Evolutionary conservation across 2,113 vertebrate genomes (phyloP), one percentile per base, ranked within the genome.

Genomic region (Chaetodon auriga): DNA sequence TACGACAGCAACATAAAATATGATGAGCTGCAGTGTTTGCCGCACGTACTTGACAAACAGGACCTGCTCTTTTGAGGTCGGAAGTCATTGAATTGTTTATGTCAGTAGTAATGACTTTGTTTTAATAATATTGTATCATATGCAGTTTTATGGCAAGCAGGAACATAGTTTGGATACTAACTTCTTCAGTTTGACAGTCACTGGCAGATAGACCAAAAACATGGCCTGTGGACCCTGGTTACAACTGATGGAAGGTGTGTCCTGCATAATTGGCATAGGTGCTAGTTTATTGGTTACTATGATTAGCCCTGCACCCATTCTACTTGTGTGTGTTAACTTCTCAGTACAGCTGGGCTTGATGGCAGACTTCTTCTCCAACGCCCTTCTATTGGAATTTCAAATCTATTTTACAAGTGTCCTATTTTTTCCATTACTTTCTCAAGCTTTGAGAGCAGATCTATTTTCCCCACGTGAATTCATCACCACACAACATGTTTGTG

Each of bases 391-490:
- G 23, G n/a, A 46, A 46, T 53, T 71, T 72, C 48, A 72, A 43
- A 45, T 53, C 25, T 51, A n/a, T 55, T 35, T 35, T 11, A 16
- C 21, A 41, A 0, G 15, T 21, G 41, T 49, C 69, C 11, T 36
- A 30, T 2, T 30, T 2, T 53, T 57, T 72, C 63, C 53, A 58
- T 70, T 35, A 68, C 21, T 65, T 53, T 77, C 45, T 43, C 51
- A 21, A 38, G 23, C 43, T 35, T 62, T 61, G 9, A 68, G 46
- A 38, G 15, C 25, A 6, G 68, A n/a, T 57, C 1, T 63, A 5
- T 70, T 69, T 58, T 51, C 41, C 46, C 69, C 63, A 45, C 71
- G 45, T 63, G 58, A 23, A 78, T 38, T 53, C 83, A 86, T 62
- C 60, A 8, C 10, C 57, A 53, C 36, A 57, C 73, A 55, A 30